Conservation (phyloP, 1,140 invertebrate genomes). For the Medauroidea extradentata region DNA sequence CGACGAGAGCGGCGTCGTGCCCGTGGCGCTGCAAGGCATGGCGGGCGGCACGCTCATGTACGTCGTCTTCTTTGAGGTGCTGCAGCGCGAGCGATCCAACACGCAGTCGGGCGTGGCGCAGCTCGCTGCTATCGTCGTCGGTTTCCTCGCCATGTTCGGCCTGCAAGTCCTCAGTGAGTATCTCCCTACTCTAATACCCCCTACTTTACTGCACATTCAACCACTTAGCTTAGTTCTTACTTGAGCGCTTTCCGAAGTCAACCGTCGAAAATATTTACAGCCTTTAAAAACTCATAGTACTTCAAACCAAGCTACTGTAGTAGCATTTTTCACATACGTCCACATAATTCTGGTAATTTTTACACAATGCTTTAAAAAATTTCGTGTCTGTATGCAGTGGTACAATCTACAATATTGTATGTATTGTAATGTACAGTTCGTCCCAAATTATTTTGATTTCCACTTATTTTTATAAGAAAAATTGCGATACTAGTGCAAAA, state of each 20-base stretch:
- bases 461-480: no score
- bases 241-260: neutral
- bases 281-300: neutral
- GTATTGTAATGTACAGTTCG: no score
- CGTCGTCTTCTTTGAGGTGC: constrained; percentile 46
- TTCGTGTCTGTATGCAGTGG: no score
- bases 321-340: no score
- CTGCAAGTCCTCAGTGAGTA: constrained; percentile 69
- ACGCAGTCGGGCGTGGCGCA: constrained; percentile 62
- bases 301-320: neutral
- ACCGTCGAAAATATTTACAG: neutral
- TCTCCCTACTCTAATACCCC: neutral
- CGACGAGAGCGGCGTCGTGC: constrained; percentile 16
- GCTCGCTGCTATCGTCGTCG: constrained; percentile 62
- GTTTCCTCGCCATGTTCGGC: constrained; percentile 73
- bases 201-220: neutral
- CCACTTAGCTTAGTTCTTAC: neutral
- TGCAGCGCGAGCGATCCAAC: constrained; percentile 57
- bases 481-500: no score
- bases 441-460: no score
- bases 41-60: constrained; percentile 44
- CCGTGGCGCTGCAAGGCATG: constrained; percentile 46
- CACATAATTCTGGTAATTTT: no score
- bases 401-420: no score
- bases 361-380: no score